phyloP scores from a whole-genome alignment of 2,888 invertebrate genomes.

The Lycocerus yunnanus region DNA sequence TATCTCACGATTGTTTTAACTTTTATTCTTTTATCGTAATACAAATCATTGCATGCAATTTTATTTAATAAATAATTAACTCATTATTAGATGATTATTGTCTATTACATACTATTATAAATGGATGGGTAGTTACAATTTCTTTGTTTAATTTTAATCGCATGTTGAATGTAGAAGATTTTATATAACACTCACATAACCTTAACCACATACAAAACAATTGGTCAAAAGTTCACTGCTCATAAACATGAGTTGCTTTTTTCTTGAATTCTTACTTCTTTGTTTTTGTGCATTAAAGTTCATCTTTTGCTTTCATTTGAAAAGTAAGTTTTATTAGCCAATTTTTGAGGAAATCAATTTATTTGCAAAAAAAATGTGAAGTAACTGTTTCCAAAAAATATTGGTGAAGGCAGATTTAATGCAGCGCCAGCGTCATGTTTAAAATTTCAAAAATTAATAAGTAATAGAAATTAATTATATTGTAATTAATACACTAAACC shows the following conservation, averaged over 20 bases:
- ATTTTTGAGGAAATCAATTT: too few species aligned
- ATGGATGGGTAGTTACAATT: constrained; percentile 10
- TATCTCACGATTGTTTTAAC: constrained; percentile 1
- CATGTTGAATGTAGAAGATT: neutral
- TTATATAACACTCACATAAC: neutral
- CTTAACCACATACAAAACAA: neutral
- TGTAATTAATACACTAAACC: too few species aligned
- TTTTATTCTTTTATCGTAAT: neutral
- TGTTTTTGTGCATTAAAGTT: neutral
- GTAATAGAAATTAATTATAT: too few species aligned
- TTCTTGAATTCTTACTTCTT: neutral
- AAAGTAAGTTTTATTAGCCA: too few species aligned
- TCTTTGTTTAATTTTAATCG: constrained; percentile 7
- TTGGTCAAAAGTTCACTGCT: neutral
- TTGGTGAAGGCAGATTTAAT: too few species aligned
- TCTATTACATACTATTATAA: constrained; percentile 5
- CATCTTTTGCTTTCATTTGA: neutral
- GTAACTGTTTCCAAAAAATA: too few species aligned
- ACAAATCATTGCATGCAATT: constrained; percentile 1
- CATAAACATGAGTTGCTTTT: neutral
- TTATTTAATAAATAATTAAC: constrained; percentile 3
- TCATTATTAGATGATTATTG: neutral
- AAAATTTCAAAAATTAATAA: too few species aligned
- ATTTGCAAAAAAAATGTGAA: too few species aligned
- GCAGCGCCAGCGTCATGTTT: too few species aligned